Conservation (phyloP, 2,888 invertebrate species). For the Hipparchia semele region DNA sequence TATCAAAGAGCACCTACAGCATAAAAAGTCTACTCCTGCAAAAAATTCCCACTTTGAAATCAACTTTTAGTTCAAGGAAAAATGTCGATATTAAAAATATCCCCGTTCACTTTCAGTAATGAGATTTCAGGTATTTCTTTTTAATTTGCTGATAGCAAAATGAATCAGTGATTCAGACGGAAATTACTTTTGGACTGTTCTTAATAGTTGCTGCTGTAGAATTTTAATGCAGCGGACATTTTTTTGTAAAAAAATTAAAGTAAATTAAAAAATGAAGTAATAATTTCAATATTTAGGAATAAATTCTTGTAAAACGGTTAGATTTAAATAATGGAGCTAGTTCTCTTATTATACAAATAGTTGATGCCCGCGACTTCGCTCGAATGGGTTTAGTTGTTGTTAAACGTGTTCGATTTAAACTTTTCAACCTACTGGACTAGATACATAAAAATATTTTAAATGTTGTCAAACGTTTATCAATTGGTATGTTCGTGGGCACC, state of each 20-base stretch:
- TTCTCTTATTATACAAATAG: no score
- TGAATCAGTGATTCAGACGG: conserved; percentile 17
- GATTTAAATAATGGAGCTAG: no score
- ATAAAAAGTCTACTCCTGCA: conserved; percentile 5
- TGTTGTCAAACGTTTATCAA: no score
- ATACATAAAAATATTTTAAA: no score
- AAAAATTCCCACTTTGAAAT: conserved; percentile 13
- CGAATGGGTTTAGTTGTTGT: no score
- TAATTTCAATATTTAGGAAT: no score
- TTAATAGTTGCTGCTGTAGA: conserved; percentile 12
- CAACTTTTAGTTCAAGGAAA: conserved; percentile 12
- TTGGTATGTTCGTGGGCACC: no score
- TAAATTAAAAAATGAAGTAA: neutral
- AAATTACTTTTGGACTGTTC: conserved; percentile 17
- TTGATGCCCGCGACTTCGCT: no score
- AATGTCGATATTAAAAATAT: conserved; percentile 24
- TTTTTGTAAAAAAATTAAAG: neutral
- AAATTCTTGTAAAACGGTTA: no score
- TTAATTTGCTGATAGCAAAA: conserved; percentile 20
- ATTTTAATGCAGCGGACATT: conserved; percentile 2
- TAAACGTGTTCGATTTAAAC: no score
- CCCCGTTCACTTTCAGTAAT: conserved; percentile 18
- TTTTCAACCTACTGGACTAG: no score
- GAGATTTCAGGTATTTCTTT: conserved; percentile 26
- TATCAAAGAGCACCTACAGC: conserved; percentile 10